Conservation (phyloP, 2,888 invertebrate genomes). For the Mesodorylaimus sp. region DNA sequence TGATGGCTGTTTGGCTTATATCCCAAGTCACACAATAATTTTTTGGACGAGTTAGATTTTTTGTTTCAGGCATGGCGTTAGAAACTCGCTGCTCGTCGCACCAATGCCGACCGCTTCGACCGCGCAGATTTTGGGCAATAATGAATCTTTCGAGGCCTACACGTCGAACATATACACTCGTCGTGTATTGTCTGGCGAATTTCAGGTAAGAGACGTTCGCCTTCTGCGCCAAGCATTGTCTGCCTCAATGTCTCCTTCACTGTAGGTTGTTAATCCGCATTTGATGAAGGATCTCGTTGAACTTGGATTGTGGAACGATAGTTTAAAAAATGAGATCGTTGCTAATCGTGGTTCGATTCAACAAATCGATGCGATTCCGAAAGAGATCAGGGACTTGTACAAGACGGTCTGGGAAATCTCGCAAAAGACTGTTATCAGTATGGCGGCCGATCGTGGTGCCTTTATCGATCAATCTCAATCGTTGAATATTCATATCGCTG, state of each 20-base stretch:
- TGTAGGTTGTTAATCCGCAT: constrained; percentile 81
- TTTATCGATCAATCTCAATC: constrained; percentile 98
- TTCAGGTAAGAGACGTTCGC: constrained; percentile 37
- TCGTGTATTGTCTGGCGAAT: constrained; percentile 82
- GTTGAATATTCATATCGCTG: constrained; percentile 85
- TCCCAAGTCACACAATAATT: background rate
- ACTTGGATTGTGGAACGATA: constrained; percentile 71
- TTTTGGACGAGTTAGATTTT: background rate
- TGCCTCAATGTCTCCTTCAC: background rate
- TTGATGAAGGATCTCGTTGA: constrained; percentile 78
- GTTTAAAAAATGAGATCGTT: constrained; percentile 83
- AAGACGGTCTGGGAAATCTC: constrained; percentile 42
- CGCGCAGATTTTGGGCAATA: constrained; percentile 95
- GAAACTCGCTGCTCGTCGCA: constrained; percentile 78
- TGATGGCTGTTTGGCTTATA: too few species aligned
- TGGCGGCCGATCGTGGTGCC: constrained; percentile 93
- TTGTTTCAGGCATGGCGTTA: constrained; percentile 49
- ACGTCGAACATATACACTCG: constrained; percentile 90
- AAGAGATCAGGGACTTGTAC: constrained; percentile 36
- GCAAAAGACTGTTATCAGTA: constrained; percentile 72
- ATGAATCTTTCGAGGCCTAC: constrained; percentile 93
- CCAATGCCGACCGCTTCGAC: constrained; percentile 99
- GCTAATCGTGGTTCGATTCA: constrained; percentile 77
- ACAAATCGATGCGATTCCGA: constrained; percentile 28
- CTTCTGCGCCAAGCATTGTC: background rate